A percentile compares a stretch with the other conserved stretches of the same genome.
Evolutionary conservation across 92 coral and sea anemone genomes (phyloP).

Genomic region (Porites lobata): DNA sequence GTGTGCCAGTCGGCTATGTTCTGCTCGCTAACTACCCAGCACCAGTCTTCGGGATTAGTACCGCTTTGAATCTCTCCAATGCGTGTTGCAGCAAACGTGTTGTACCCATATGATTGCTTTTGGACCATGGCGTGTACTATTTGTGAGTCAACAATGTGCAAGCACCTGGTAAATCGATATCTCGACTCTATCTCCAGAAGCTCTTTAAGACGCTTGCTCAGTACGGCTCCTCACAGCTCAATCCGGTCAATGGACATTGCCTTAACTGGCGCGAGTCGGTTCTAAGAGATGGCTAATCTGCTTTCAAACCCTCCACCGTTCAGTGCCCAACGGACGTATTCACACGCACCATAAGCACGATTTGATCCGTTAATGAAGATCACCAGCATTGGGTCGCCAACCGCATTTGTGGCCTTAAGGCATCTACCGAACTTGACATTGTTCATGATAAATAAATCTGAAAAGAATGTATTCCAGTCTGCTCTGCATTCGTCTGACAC

Average conservation of each 20-base stretch:
- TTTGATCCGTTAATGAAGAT: constrained; percentile 52
- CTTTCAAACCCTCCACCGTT: constrained; percentile 39
- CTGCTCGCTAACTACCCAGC: too few relatives aligned
- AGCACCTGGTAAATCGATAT: too few relatives aligned
- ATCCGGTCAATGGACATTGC: constrained; percentile 61
- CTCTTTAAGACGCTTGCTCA: too few relatives aligned
- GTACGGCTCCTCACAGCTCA: neutral
- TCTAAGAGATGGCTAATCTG: constrained; percentile 49
- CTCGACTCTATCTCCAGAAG: too few relatives aligned
- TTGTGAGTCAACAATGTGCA: too few relatives aligned
- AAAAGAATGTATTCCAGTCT: constrained; percentile 37
- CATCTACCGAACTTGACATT: constrained; percentile 28
- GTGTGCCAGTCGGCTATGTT: too few relatives aligned
- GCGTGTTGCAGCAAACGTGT: too few relatives aligned
- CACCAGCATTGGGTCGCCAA: constrained; percentile 19
- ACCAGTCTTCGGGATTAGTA: too few relatives aligned
- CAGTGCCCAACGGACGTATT: constrained; percentile 60
- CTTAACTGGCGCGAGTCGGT: constrained; percentile 58
- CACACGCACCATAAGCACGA: constrained; percentile 60
- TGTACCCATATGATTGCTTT: too few relatives aligned
- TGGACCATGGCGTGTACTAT: too few relatives aligned
- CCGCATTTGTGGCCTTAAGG: constrained; percentile 23
- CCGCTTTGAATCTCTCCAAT: too few relatives aligned
- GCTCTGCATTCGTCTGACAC: constrained; percentile 29
- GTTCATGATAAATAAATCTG: constrained; percentile 26